These are phyloP conservation scores for Calyptomena viridis DNA, from an alignment of 2,113 vertebrate genomes.

Conservation along the genomic window DNA sequence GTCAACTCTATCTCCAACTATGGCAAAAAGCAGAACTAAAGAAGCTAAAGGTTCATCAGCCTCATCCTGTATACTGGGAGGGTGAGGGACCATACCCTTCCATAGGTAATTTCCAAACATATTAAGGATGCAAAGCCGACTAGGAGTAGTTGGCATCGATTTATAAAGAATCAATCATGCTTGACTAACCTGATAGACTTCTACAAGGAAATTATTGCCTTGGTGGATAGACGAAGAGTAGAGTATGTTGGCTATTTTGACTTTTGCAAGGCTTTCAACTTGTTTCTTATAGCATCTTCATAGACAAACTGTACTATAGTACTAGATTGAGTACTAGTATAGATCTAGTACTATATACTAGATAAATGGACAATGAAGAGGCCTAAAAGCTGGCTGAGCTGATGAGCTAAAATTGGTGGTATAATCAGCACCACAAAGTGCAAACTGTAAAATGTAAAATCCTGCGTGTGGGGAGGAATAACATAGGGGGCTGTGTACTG, in stretches of 20 bases:
- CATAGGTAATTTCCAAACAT: neutral
- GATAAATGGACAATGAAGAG: neutral
- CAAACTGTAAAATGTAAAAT: neutral
- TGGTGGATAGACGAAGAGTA: neutral
- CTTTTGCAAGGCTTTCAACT: neutral
- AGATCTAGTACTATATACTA: too few relatives aligned
- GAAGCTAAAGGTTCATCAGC: neutral
- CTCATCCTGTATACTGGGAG: neutral
- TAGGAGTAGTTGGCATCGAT: neutral
- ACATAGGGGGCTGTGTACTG: accelerated
- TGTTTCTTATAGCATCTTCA: neutral
- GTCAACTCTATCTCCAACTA: neutral
- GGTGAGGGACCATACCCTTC: neutral
- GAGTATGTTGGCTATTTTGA: neutral
- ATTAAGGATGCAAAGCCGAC: neutral
- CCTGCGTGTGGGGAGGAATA: neutral
- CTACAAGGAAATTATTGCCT: neutral
- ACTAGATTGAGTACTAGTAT: too few relatives aligned
- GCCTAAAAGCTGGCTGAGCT: neutral
- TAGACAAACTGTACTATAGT: too few relatives aligned
- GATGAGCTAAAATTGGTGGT: neutral
- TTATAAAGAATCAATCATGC: neutral
- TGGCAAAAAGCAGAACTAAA: neutral
- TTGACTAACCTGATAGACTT: neutral
- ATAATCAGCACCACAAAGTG: neutral